phyloP scores from a whole-genome alignment of 2,888 invertebrate genomes.

The Xanthia icteritia region DNA sequence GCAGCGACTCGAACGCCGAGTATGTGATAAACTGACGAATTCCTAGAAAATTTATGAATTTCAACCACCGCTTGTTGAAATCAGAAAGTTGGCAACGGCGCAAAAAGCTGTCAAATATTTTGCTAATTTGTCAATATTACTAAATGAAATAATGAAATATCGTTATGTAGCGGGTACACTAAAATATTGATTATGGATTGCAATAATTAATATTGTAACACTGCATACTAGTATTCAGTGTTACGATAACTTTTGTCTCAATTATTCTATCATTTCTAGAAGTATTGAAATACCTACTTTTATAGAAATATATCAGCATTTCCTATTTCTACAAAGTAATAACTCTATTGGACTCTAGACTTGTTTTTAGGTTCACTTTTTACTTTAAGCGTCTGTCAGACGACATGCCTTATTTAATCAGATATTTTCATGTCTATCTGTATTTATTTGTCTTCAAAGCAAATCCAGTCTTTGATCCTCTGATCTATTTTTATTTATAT shows the following conservation, averaged over 20 bases:
- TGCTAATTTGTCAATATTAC: too few species aligned
- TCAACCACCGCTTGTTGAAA: too few species aligned
- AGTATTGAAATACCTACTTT: neutral
- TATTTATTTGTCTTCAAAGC: neutral
- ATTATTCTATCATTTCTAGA: neutral
- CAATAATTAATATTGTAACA: too few species aligned
- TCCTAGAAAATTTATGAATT: neutral
- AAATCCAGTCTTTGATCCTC: constrained; percentile 7
- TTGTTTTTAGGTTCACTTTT: constrained; percentile 4
- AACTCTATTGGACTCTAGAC: neutral
- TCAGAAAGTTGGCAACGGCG: too few species aligned
- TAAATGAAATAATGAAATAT: neutral
- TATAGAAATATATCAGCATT: neutral
- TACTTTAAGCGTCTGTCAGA: too few species aligned
- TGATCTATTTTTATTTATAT: neutral
- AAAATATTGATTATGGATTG: neutral
- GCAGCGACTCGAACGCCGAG: neutral
- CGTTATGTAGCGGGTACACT: too few species aligned
- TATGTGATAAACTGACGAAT: neutral
- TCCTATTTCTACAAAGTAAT: neutral
- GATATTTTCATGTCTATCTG: neutral
- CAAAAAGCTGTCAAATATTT: neutral
- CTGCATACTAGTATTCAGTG: too few species aligned
- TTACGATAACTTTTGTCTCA: too few species aligned
- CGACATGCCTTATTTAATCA: neutral